Evolutionary conservation across 2,113 vertebrate species (phyloP), one percentile per base, ranked within the genome.

Genomic region (Austrofundulus limnaeus): DNA sequence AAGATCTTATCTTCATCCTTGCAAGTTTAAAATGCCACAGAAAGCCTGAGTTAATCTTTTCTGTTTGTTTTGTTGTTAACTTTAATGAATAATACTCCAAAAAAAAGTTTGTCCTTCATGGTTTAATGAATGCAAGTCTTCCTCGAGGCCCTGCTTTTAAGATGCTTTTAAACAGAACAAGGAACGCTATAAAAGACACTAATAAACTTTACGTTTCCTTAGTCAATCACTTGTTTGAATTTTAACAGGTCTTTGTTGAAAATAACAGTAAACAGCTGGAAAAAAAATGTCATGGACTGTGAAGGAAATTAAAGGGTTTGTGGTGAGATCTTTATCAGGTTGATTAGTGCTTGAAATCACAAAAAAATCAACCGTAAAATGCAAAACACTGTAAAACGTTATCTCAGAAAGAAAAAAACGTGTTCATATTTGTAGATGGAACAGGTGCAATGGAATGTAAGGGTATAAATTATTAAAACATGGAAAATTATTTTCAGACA

Each of bases 151-250:
- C 43, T 23, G 16, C 15, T 62, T 77, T 34, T 34, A 8, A 46
- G 34, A 42, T 12, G 21, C 15, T 55, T 52, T 67, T 0, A 42
- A 21, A 42, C 13, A 37, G 17, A 34, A 24, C 8, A 4, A 5
- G 34, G 13, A 45, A 10, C 5, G 24, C 64, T 59, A n/a, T 24
- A 8, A 68, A 51, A 42, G 1, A 38, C 1, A 3, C 23, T 34
- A 55, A 73, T 34, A 11, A 43, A 43, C 34, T 11, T 68, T 13
- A 43, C 50, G 10, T 38, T 49, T 24, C 43, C 63, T 31, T 19
- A 47, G 12, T 11, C n/a, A 38, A 45, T 59, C 11, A 51, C 8
- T 43, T 50, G 39, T 58, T 14, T 17, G 37, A 38, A 63, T 53
- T 52, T 34, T 1, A 38, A 41, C 28, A 19, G 25, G 21, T 9